Conservation (phyloP, 2,888 invertebrate species). For the Ethmia dodecea region DNA sequence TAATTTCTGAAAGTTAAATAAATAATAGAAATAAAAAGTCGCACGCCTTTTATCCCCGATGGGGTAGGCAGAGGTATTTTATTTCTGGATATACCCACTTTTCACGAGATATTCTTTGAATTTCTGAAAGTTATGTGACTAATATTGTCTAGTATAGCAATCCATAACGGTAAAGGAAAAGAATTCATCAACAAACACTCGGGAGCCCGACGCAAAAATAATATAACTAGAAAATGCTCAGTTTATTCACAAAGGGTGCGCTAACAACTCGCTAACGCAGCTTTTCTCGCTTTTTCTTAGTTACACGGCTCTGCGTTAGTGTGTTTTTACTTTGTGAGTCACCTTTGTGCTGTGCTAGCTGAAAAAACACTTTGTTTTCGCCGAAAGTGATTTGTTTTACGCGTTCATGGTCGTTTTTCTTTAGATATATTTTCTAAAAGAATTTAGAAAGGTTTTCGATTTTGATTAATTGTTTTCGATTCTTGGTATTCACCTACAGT, state of each 20-base stretch:
- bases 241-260: slow-evolving; percentile 27
- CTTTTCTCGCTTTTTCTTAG: slow-evolving; percentile 21
- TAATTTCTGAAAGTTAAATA: no score
- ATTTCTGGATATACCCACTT: no score
- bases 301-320: slow-evolving; percentile 10
- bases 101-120: no score
- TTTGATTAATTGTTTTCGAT: no score
- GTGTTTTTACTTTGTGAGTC: slow-evolving; percentile 15
- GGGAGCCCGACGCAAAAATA: slow-evolving; percentile 10
- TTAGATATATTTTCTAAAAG: background rate
- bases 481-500: no score
- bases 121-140: no score
- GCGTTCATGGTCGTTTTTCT: slow-evolving; percentile 1
- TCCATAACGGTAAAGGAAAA: no score
- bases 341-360: slow-evolving; percentile 15
- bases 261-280: slow-evolving; percentile 23
- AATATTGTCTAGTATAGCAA: no score
- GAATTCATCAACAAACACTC: no score
- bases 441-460: background rate
- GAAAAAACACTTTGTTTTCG: slow-evolving; percentile 21
- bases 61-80: no score
- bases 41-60: no score
- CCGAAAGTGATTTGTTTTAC: slow-evolving; percentile 19
- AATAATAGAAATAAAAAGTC: no score
- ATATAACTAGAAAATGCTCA: slow-evolving; percentile 17